A percentile compares a stretch with the other conserved stretches of the same genome.
These are phyloP conservation scores for Emydoidea blandingii DNA, from an alignment of 2,797 vertebrate genomes.

Conservation along the genomic window DNA sequence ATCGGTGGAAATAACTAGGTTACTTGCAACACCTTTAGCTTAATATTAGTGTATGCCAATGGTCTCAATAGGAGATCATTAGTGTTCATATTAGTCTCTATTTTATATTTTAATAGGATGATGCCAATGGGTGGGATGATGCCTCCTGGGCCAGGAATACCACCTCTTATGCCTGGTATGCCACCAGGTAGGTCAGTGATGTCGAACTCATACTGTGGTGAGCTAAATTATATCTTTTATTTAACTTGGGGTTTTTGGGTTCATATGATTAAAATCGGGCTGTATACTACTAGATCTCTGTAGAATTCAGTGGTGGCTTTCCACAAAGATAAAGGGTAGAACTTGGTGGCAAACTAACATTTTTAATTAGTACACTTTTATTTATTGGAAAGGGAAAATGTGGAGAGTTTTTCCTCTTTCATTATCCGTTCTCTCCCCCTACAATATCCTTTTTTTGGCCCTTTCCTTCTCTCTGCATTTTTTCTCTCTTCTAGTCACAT, in stretches of 20 bases:
- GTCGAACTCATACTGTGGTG: conserved; percentile 60
- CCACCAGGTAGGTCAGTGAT: conserved; percentile 83
- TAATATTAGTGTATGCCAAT: conserved; percentile 34
- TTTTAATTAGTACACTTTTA: not conserved
- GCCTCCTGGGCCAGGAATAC: conserved; percentile 93
- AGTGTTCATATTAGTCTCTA: conserved; percentile 15
- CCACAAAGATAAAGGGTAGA: not conserved
- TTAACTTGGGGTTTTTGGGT: not conserved
- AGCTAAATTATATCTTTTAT: conserved; percentile 52
- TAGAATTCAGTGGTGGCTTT: not conserved
- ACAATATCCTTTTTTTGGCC: not conserved
- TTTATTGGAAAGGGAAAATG: not conserved
- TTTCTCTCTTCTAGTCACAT: not conserved
- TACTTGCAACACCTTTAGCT: conserved; percentile 36
- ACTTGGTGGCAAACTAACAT: not conserved
- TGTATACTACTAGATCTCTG: not conserved
- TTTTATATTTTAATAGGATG: conserved; percentile 84
- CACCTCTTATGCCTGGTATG: conserved; percentile 87
- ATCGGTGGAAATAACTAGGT: conserved; percentile 12
- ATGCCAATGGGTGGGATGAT: conserved; percentile 99
- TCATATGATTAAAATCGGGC: not conserved
- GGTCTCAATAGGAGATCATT: not conserved
- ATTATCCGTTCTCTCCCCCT: not conserved
- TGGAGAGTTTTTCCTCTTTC: not conserved
- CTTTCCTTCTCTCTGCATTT: not conserved